phyloP scores from a whole-genome alignment of 2,888 invertebrate species.

The Elysia crispata region DNA sequence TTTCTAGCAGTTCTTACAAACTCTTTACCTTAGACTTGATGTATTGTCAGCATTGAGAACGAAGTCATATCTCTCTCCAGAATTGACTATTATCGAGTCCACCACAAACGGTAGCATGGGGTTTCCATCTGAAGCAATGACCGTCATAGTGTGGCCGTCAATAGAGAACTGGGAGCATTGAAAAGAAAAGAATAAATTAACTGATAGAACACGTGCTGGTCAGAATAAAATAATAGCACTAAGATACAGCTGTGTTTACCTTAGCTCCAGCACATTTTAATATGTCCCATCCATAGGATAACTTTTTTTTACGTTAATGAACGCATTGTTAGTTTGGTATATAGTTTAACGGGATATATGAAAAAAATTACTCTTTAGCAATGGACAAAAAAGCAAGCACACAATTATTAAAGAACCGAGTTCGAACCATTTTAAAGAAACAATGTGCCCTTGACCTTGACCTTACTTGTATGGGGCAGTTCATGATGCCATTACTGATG shows the following conservation, averaged over 20 bases:
- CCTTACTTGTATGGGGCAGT: conserved; percentile 69
- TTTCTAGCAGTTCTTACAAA: neutral
- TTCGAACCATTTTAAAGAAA: too few species aligned
- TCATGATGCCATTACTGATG: conserved; percentile 78
- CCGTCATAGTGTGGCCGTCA: conserved; percentile 65
- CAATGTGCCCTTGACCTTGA: too few species aligned
- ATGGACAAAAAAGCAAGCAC: neutral
- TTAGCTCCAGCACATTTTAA: too few species aligned
- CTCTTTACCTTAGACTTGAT: conserved; percentile 6
- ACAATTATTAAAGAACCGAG: too few species aligned
- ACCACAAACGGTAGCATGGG: conserved; percentile 59
- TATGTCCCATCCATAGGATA: too few species aligned
- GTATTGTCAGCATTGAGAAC: conserved; percentile 54
- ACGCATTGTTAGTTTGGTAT: too few species aligned
- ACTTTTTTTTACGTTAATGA: too few species aligned
- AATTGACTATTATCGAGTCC: conserved; percentile 80
- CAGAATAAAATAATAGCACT: too few species aligned
- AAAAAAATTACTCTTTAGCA: neutral
- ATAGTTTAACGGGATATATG: neutral
- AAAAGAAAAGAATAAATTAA: neutral
- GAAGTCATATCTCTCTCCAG: conserved; percentile 77
- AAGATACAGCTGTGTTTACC: too few species aligned
- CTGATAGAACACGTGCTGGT: too few species aligned
- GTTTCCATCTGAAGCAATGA: conserved; percentile 70
- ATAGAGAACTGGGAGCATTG: conserved; percentile 61